These are phyloP conservation scores for Jaculus jaculus DNA, from an alignment of 2,113 vertebrate genomes.

Conservation along the genomic window DNA sequence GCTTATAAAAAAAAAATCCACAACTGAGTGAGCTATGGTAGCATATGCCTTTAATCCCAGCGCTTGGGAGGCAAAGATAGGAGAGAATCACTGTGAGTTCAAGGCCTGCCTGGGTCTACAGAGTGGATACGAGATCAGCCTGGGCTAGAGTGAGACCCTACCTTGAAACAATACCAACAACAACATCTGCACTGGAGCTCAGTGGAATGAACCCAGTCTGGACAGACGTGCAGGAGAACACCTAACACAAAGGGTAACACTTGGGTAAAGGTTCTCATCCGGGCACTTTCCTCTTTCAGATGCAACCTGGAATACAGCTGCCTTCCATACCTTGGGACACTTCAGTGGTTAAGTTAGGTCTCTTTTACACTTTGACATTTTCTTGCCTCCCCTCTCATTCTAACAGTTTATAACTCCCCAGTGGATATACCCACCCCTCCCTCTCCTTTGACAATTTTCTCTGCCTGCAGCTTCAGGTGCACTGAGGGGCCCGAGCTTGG, in stretches of 20 bases:
- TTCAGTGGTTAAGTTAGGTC: neutral
- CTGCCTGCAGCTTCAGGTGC: slow-evolving; percentile 26
- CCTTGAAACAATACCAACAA: too few relatives aligned
- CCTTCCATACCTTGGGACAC: neutral
- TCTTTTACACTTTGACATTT: neutral
- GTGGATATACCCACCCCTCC: rapidly evolving
- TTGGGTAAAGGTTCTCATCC: neutral
- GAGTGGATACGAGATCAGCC: too few relatives aligned
- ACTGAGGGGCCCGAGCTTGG: slow-evolving; percentile 70
- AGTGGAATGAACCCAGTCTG: neutral
- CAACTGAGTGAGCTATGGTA: too few relatives aligned
- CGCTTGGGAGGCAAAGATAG: too few relatives aligned
- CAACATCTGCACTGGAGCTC: neutral
- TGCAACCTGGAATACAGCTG: neutral
- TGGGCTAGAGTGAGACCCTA: too few relatives aligned
- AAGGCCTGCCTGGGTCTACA: too few relatives aligned
- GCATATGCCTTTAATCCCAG: too few relatives aligned
- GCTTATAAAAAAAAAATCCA: neutral
- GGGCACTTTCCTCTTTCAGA: neutral
- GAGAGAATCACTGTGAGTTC: too few relatives aligned
- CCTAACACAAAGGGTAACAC: neutral
- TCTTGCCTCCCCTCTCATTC: neutral
- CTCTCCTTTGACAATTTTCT: neutral
- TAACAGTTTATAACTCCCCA: neutral
- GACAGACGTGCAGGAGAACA: neutral